Conservation (phyloP, 2,797 vertebrate genomes). For the Telmatherina bonti region DNA sequence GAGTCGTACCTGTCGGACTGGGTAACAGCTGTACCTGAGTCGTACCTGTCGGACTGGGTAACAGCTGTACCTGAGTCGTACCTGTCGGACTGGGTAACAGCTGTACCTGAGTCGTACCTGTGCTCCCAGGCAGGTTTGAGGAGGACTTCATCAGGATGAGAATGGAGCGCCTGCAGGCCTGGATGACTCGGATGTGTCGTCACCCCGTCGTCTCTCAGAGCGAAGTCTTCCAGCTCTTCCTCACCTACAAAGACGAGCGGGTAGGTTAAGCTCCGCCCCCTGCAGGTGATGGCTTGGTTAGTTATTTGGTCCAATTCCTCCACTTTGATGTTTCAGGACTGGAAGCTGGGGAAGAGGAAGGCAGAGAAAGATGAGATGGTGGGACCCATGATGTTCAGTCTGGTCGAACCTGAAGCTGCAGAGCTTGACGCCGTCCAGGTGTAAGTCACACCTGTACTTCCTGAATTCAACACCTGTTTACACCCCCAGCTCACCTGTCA, state of each 20-base stretch:
- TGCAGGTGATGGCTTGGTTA: background rate
- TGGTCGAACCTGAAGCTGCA: conserved; percentile 87
- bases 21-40: too few relatives aligned
- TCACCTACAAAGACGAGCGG: conserved; percentile 91
- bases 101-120: too few relatives aligned
- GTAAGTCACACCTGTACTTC: conserved; percentile 83
- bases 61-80: too few relatives aligned
- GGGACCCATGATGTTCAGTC: conserved; percentile 90
- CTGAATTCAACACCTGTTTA: background rate
- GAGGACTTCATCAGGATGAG: conserved; percentile 93
- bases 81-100: too few relatives aligned
- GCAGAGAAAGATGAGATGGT: conserved; percentile 91
- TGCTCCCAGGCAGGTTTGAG: conserved; percentile 88
- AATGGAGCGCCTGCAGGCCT: conserved; percentile 91
- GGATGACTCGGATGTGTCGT: conserved; percentile 92
- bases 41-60: too few relatives aligned
- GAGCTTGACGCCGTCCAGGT: conserved; percentile 87
- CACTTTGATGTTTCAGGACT: conserved; percentile 81
- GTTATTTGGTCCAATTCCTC: background rate
- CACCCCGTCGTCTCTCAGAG: conserved; percentile 91
- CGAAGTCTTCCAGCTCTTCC: conserved; percentile 92
- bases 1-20: too few relatives aligned
- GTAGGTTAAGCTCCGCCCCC: conserved; percentile 58
- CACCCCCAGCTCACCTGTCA: background rate
- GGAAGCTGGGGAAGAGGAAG: conserved; percentile 92